A percentile compares a stretch with the other conserved stretches of the same genome.
Evolutionary conservation across 2,113 vertebrate genomes (phyloP).

Genomic region (Pseudonaja textilis): DNA sequence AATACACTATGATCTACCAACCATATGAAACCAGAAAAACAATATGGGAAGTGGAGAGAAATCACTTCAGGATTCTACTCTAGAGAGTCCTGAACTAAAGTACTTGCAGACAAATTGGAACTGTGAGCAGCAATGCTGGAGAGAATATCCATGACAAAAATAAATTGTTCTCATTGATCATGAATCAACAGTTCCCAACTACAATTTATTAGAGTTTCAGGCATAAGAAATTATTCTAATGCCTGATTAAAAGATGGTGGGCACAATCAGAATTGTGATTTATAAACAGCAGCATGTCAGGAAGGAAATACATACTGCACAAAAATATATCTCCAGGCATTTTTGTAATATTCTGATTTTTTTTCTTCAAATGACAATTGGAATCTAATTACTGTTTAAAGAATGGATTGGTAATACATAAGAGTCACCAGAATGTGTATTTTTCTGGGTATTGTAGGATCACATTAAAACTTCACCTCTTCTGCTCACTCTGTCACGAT

Average conservation of each 20-base stretch:
- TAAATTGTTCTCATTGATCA: neutral
- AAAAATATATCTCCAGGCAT: neutral
- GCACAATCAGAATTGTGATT: constrained; percentile 35
- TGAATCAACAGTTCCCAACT: constrained; percentile 28
- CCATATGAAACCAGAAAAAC: neutral
- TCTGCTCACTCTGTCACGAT: neutral
- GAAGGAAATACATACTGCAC: neutral
- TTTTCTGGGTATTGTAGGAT: neutral
- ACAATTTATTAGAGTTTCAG: constrained; percentile 42
- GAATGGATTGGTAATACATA: neutral
- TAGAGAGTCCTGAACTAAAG: constrained; percentile 12
- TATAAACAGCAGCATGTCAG: constrained; percentile 17
- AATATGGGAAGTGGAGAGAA: constrained; percentile 17
- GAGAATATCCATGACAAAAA: constrained; percentile 9
- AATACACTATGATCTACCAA: neutral
- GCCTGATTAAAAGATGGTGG: constrained; percentile 49
- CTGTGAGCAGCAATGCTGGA: constrained; percentile 17
- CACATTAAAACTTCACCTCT: neutral
- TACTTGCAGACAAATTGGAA: constrained; percentile 10
- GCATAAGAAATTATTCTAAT: constrained; percentile 54
- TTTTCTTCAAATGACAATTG: neutral
- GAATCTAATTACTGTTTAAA: neutral
- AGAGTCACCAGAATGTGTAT: neutral
- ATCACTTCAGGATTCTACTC: neutral
- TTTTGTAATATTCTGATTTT: neutral